A percentile compares a stretch with the other conserved stretches of the same genome.
phyloP scores from a whole-genome alignment of 30 jellyfish, hydroid and myxozoan species.

The Aurelia aurita region DNA sequence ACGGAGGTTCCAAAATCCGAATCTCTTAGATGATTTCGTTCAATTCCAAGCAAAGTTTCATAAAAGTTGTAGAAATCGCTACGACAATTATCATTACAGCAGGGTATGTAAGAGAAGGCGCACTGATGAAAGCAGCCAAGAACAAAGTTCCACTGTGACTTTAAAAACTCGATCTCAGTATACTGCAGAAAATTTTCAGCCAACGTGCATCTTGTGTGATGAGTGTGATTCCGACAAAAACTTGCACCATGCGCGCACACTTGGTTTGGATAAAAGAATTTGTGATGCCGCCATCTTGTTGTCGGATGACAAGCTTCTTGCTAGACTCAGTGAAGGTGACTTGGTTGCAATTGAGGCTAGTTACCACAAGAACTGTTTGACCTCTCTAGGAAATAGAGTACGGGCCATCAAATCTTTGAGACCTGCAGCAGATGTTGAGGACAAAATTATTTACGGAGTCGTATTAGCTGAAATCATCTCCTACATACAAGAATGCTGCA shows the following conservation, averaged over 20 bases:
- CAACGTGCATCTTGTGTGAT: slow-evolving; percentile 23
- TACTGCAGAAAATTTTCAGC: slow-evolving; percentile 2
- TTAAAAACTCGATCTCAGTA: neutral
- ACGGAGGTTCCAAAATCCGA: neutral
- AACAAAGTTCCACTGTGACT: too few relatives aligned
- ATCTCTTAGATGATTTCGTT: neutral
- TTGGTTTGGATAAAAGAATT: neutral
- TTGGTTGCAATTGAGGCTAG: slow-evolving; percentile 16
- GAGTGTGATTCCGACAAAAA: neutral
- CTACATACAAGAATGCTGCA: neutral
- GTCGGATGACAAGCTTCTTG: slow-evolving; percentile 9
- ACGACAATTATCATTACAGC: slow-evolving; percentile 13
- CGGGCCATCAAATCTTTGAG: neutral
- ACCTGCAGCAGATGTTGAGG: slow-evolving; percentile 8
- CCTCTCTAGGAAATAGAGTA: slow-evolving; percentile 19
- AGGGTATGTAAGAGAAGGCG: neutral
- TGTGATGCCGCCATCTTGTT: slow-evolving; percentile 3
- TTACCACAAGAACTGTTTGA: slow-evolving; percentile 23
- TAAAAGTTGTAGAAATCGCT: slow-evolving; percentile 16
- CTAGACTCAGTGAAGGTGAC: slow-evolving; percentile 19
- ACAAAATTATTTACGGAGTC: slow-evolving; percentile 19
- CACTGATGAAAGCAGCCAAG: neutral
- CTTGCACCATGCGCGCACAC: slow-evolving; percentile 6
- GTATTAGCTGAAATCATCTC: slow-evolving; percentile 16
- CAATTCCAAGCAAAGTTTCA: slow-evolving; percentile 20